A percentile compares a stretch with the other conserved stretches of the same genome.
phyloP scores from a whole-genome alignment of 2,888 invertebrate species.

The Neoaliturus tenellus region DNA sequence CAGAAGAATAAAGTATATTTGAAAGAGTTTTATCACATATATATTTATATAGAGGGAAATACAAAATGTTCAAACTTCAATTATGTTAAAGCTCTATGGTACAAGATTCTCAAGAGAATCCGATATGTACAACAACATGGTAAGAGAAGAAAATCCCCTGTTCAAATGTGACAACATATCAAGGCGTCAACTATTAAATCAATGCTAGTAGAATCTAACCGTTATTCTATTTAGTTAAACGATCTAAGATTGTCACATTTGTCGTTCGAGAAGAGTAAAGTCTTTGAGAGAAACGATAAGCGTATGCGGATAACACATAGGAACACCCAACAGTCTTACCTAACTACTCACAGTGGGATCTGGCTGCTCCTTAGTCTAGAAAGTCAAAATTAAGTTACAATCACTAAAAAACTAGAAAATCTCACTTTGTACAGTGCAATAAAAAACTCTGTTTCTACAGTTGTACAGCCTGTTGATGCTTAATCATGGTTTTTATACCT shows the following conservation, averaged over 20 bases:
- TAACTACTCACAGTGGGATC: background rate
- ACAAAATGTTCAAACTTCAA: conserved; percentile 42
- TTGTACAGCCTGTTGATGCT: conserved; percentile 49
- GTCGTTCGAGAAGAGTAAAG: conserved; percentile 23
- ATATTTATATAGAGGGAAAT: conserved; percentile 45
- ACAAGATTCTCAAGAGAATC: conserved; percentile 9
- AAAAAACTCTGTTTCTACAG: conserved; percentile 50
- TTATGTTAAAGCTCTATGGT: conserved; percentile 32
- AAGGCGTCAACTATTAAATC: conserved; percentile 35
- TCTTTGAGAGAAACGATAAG: conserved; percentile 19
- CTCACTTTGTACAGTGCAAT: conserved; percentile 39
- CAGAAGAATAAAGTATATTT: conserved; percentile 58
- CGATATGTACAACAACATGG: conserved; percentile 26
- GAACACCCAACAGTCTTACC: conserved; percentile 5
- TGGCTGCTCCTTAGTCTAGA: conserved; percentile 11
- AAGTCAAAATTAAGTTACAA: conserved; percentile 3
- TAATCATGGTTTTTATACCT: conserved; percentile 34
- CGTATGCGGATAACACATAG: conserved; percentile 21
- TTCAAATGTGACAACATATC: conserved; percentile 45
- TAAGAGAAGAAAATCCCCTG: background rate
- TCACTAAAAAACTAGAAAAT: conserved; percentile 37
- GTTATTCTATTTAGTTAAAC: conserved; percentile 15
- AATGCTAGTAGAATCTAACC: conserved; percentile 29
- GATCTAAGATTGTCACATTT: conserved; percentile 32
- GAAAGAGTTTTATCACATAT: conserved; percentile 52